Evolutionary conservation across 2,888 invertebrate genomes (phyloP).

Genomic region (Eulithis prunata): DNA sequence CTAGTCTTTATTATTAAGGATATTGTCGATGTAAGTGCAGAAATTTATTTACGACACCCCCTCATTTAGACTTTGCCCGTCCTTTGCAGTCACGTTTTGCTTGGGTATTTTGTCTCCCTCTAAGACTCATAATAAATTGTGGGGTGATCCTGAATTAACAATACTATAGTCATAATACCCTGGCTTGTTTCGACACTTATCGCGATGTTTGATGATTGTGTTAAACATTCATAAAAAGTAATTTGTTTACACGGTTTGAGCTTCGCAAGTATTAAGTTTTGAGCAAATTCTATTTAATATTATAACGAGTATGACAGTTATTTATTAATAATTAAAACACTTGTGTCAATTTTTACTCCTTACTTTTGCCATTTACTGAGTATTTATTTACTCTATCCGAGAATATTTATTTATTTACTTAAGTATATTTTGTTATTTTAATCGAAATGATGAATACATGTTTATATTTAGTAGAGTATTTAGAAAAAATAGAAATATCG

Average conservation of each 20-base stretch:
- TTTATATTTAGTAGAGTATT: too few species aligned
- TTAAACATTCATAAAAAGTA: constrained; percentile 44
- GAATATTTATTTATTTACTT: too few species aligned
- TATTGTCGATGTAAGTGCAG: constrained; percentile 67
- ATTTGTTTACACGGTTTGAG: constrained; percentile 4
- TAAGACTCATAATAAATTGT: constrained; percentile 66
- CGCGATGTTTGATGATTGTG: constrained; percentile 58
- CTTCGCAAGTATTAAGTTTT: not conserved
- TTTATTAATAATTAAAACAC: too few species aligned
- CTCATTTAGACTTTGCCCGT: constrained; percentile 67
- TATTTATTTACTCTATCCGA: too few species aligned
- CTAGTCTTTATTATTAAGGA: constrained; percentile 53
- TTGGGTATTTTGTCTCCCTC: constrained; percentile 55
- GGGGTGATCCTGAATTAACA: constrained; percentile 75
- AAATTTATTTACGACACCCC: constrained; percentile 78
- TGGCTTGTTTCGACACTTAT: constrained; percentile 65
- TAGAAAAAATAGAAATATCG: constrained; percentile 15
- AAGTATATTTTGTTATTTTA: too few species aligned
- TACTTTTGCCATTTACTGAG: too few species aligned
- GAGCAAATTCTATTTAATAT: too few species aligned
- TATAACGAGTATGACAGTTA: too few species aligned
- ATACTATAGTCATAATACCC: constrained; percentile 72
- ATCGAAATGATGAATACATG: too few species aligned
- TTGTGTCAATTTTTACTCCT: too few species aligned
- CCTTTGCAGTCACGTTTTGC: constrained; percentile 53